These are phyloP conservation scores for Porites rus DNA, from an alignment of 92 coral and sea anemone genomes.

Conservation along the genomic window DNA sequence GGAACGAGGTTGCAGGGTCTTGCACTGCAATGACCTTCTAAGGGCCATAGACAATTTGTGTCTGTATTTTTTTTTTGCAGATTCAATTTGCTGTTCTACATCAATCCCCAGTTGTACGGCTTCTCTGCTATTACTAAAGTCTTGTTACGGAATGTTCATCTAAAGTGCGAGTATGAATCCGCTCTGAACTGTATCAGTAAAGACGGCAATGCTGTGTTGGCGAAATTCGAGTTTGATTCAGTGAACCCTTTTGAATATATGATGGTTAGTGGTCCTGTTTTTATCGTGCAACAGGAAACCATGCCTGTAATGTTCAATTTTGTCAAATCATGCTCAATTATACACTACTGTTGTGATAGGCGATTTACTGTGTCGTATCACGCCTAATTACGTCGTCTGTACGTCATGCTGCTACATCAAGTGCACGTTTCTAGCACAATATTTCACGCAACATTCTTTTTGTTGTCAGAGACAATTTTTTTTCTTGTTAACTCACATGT, in stretches of 20 bases:
- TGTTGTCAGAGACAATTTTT: too few relatives aligned
- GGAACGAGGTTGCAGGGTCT: too few relatives aligned
- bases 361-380: too few relatives aligned
- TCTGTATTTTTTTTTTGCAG: constrained; percentile 13
- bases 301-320: too few relatives aligned
- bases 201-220: constrained; percentile 71
- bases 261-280: constrained; percentile 28
- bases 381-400: neutral
- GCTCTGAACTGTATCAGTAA: constrained; percentile 55
- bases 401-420: too few relatives aligned
- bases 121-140: constrained; percentile 63
- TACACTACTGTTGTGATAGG: too few relatives aligned
- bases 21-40: too few relatives aligned
- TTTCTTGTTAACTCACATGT: neutral
- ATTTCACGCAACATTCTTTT: neutral
- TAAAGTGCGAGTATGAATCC: constrained; percentile 57
- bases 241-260: constrained; percentile 62
- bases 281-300: too few relatives aligned
- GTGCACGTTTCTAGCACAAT: neutral
- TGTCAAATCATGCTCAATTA: too few relatives aligned
- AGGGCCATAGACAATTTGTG: too few relatives aligned
- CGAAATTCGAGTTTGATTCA: constrained; percentile 52
- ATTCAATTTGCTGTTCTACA: constrained; percentile 57
- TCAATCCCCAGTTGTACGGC: constrained; percentile 69
- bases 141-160: constrained; percentile 33